These are phyloP conservation scores for Tipula unca DNA, from an alignment of 2,888 invertebrate species.

Conservation along the genomic window DNA sequence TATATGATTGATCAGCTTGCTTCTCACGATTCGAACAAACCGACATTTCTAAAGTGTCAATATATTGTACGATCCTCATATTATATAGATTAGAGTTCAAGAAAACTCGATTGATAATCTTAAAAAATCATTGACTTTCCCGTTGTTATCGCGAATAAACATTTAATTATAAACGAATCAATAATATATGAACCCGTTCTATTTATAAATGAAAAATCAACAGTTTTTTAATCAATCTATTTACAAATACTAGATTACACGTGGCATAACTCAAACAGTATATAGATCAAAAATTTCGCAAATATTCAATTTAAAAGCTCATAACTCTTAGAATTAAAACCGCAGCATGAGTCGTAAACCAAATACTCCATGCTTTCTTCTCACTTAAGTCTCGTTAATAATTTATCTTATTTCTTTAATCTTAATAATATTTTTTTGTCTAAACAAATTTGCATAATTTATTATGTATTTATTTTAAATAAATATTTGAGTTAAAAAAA, in stretches of 20 bases:
- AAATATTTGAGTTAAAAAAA: not conserved
- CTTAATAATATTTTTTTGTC: not conserved
- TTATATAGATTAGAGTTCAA: no score
- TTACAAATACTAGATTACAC: not conserved
- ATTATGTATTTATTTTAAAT: not conserved
- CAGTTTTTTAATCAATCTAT: not conserved
- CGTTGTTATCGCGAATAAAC: no score
- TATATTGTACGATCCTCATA: no score
- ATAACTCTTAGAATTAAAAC: not conserved
- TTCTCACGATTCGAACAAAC: no score
- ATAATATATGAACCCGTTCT: not conserved
- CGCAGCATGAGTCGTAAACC: not conserved
- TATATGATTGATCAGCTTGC: no score
- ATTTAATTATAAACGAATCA: no score
- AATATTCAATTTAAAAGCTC: not conserved
- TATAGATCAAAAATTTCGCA: not conserved
- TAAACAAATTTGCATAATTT: constrained; percentile 14
- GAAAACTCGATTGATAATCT: no score
- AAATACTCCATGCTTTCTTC: not conserved
- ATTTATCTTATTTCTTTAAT: not conserved
- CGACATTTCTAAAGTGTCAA: no score
- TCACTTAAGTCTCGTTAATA: not conserved
- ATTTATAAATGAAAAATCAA: not conserved
- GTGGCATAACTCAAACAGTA: not conserved
- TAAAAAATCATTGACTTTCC: no score